Evolutionary conservation across 2,888 invertebrate species (phyloP).

Genomic region (Eurytoma adleriae): DNA sequence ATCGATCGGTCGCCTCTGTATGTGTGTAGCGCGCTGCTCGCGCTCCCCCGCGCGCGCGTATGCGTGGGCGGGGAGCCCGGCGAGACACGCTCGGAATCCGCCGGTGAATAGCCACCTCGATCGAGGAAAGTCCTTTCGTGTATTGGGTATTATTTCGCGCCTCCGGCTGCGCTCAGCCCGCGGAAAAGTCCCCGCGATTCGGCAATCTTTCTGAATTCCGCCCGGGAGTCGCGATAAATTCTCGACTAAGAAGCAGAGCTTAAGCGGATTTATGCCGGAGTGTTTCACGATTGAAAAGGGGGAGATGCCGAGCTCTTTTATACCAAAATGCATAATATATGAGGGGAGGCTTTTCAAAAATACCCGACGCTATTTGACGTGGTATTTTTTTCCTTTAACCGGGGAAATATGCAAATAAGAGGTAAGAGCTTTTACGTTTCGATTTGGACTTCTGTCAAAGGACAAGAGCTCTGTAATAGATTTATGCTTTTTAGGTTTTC

Average conservation of each 20-base stretch:
- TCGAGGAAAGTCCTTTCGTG: conserved; percentile 35
- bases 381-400: background rate
- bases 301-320: background rate
- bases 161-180: background rate
- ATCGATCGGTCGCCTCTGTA: conserved; percentile 60
- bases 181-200: conserved; percentile 13
- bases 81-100: conserved; percentile 5
- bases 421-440: background rate
- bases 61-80: background rate
- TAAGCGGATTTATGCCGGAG: conserved; percentile 27
- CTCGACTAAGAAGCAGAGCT: background rate
- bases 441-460: too few relatives aligned
- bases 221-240: conserved; percentile 22
- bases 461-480: too few relatives aligned
- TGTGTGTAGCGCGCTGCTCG: background rate
- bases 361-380: background rate
- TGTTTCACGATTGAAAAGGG: background rate
- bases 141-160: conserved; percentile 31
- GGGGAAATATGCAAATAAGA: background rate
- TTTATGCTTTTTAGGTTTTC: too few relatives aligned
- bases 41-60: background rate
- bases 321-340: conserved; percentile 9
- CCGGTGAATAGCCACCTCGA: background rate
- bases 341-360: background rate
- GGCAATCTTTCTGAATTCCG: background rate